Evolutionary conservation across 1,140 invertebrate species (phyloP).

Genomic region (Diploscapter pachys): DNA sequence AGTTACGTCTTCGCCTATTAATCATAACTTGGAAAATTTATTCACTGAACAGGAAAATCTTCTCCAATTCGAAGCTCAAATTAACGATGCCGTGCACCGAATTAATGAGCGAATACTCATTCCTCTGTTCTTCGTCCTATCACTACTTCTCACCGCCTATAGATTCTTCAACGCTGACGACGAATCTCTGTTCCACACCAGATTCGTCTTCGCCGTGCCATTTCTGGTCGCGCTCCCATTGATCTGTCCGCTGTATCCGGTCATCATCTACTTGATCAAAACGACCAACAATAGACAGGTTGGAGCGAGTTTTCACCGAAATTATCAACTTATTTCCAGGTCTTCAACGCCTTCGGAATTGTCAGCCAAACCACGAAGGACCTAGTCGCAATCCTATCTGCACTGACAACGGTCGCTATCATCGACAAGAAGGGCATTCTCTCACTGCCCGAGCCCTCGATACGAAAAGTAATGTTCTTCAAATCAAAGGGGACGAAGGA

Average conservation of each 20-base stretch:
- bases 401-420: constrained; percentile 17
- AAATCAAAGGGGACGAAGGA: neutral
- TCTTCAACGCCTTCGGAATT: constrained; percentile 7
- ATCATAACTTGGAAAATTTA: constrained; percentile 1
- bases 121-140: constrained; percentile 1
- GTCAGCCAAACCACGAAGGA: constrained; percentile 17
- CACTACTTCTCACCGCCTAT: neutral
- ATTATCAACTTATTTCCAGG: constrained; percentile 7
- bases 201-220: constrained; percentile 26
- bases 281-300: neutral
- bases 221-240: constrained; percentile 17
- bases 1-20: constrained; percentile 14
- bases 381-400: constrained; percentile 8
- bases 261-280: constrained; percentile 9
- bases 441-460: constrained; percentile 17
- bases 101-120: neutral
- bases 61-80: neutral
- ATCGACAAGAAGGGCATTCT: constrained; percentile 29
- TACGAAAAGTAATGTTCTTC: constrained; percentile 21
- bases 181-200: neutral
- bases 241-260: constrained; percentile 8
- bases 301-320: neutral
- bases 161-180: neutral
- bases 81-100: neutral
- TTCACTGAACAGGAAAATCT: constrained; percentile 7